Evolutionary conservation across 1,140 invertebrate species (phyloP).

Genomic region (Drosophila pandora): DNA sequence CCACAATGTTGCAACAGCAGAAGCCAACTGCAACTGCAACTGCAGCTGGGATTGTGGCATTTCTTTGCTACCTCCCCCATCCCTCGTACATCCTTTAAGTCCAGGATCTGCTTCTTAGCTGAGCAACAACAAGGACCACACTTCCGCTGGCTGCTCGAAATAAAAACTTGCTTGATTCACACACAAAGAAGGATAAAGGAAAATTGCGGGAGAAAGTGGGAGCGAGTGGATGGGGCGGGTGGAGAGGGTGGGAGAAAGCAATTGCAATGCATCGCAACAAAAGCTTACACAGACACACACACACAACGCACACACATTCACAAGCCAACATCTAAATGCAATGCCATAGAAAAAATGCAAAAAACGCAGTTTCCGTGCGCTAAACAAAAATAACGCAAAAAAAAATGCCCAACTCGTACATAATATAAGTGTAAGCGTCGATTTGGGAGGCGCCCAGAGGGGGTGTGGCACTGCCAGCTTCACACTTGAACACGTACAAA

Average conservation of each 20-base stretch:
- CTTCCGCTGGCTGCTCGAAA: conserved; percentile 76
- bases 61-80: neutral
- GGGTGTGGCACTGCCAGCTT: conserved; percentile 61
- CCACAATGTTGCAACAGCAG: conserved; percentile 66
- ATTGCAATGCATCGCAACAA: conserved; percentile 72
- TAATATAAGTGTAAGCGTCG: conserved; percentile 63
- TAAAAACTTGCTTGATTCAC: conserved; percentile 72
- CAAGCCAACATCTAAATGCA: conserved; percentile 68
- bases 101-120: conserved; percentile 38
- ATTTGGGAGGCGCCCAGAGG: conserved; percentile 42
- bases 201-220: conserved; percentile 5
- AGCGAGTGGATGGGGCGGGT: neutral
- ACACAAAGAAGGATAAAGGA: conserved; percentile 5
- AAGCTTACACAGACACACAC: conserved; percentile 50
- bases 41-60: conserved; percentile 25
- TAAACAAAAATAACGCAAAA: conserved; percentile 51
- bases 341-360: conserved; percentile 59
- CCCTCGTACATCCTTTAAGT: conserved; percentile 22
- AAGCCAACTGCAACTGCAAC: conserved; percentile 54
- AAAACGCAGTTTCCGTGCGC: conserved; percentile 70
- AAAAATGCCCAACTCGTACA: conserved; percentile 23
- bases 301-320: conserved; percentile 12
- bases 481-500: conserved; percentile 73
- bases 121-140: conserved; percentile 58
- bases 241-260: conserved; percentile 31